Conservation (phyloP, 2,113 vertebrate genomes). For the Neotragus moschatus region DNA sequence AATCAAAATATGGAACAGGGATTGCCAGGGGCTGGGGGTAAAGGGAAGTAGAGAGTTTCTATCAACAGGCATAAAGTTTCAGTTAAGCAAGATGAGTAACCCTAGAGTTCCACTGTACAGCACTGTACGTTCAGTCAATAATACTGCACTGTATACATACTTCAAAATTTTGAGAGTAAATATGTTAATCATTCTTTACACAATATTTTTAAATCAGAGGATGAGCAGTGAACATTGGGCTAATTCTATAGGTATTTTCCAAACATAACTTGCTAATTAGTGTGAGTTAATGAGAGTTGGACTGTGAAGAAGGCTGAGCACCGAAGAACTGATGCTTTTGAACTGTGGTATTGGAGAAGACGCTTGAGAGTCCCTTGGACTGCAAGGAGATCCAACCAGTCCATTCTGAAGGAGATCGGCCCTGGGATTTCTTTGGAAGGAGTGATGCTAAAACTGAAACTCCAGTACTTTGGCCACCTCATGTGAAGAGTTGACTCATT, state of each 20-base stretch:
- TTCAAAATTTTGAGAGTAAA: background rate
- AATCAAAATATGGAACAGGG: background rate
- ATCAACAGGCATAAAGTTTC: background rate
- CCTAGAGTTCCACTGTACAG: background rate
- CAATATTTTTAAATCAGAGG: background rate
- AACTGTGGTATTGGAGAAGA: no score
- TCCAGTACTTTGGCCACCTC: no score
- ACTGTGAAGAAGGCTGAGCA: no score
- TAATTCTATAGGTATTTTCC: background rate
- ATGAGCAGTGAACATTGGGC: background rate
- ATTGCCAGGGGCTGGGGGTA: background rate
- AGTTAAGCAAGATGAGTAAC: background rate
- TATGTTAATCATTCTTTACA: background rate
- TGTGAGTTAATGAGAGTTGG: background rate
- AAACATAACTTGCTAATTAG: background rate
- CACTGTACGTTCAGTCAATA: background rate
- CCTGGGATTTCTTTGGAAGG: no score
- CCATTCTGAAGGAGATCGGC: no score
- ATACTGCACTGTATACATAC: background rate
- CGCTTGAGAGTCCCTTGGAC: no score
- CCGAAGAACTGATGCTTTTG: no score
- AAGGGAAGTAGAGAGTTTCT: background rate
- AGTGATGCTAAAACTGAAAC: no score
- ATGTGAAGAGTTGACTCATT: no score
- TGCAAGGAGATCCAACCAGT: no score